Conservation (phyloP, 2,113 vertebrate genomes). For the Bostrychus sinensis region DNA sequence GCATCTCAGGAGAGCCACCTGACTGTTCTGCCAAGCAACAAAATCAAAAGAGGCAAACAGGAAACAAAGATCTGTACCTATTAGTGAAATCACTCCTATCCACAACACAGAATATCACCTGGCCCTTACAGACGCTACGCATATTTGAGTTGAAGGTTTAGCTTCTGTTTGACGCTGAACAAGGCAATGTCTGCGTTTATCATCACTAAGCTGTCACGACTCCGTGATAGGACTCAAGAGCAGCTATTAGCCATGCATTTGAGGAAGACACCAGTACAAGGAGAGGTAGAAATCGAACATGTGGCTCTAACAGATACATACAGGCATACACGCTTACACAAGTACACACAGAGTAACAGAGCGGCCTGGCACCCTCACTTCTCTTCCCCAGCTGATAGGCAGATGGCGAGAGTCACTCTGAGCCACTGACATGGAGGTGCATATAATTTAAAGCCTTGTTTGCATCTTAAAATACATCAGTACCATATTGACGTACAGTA, state of each 20-base stretch:
- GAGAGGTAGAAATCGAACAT: constrained; percentile 87
- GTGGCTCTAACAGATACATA: constrained; percentile 88
- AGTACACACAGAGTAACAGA: constrained; percentile 22
- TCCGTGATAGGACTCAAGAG: constrained; percentile 87
- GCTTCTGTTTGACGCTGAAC: constrained; percentile 85
- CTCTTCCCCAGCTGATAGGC: constrained; percentile 96
- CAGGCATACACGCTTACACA: constrained; percentile 16
- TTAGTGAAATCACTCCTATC: constrained; percentile 59
- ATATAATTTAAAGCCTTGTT: constrained; percentile 99
- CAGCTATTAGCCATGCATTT: constrained; percentile 85
- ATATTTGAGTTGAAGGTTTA: constrained; percentile 83
- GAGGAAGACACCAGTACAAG: constrained; percentile 80
- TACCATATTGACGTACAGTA: constrained; percentile 99
- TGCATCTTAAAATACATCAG: constrained; percentile 99
- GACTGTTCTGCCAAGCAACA: constrained; percentile 52
- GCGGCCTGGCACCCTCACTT: constrained; percentile 81
- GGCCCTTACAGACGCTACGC: constrained; percentile 79
- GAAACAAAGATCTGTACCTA: constrained; percentile 57
- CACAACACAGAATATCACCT: constrained; percentile 49
- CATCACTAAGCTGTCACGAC: constrained; percentile 88
- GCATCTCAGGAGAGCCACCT: constrained; percentile 61
- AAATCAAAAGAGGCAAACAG: constrained; percentile 57
- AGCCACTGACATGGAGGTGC: constrained; percentile 92
- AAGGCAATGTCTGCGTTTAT: constrained; percentile 89
- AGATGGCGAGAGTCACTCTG: constrained; percentile 93